These are phyloP conservation scores for Pseudocheirus occidentalis DNA, from an alignment of 2,797 vertebrate species.

Conservation along the genomic window DNA sequence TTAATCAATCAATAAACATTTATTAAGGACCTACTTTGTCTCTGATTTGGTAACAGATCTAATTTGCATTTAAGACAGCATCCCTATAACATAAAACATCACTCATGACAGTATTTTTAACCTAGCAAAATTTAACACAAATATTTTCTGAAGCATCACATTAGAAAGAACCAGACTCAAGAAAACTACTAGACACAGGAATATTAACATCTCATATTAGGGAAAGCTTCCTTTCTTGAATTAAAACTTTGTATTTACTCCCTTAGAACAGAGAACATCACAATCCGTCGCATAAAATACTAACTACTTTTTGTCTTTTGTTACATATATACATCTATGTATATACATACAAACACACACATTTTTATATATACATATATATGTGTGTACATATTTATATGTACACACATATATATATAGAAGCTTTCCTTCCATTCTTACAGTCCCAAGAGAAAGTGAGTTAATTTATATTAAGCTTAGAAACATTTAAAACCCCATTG, in stretches of 20 bases:
- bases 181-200: neutral
- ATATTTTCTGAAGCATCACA: slow-evolving; percentile 32
- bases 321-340: neutral
- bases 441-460: slow-evolving; percentile 28
- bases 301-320: slow-evolving; percentile 17
- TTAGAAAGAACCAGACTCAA: neutral
- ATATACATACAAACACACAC: too few relatives aligned
- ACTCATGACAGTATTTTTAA: neutral
- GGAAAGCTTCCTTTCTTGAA: slow-evolving; percentile 12
- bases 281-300: slow-evolving; percentile 12
- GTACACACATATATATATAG: too few relatives aligned
- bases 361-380: too few relatives aligned
- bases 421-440: neutral
- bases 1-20: neutral
- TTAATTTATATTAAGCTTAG: slow-evolving; percentile 13
- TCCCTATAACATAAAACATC: neutral
- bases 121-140: neutral
- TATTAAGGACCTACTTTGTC: neutral
- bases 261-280: slow-evolving; percentile 24
- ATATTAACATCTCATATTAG: slow-evolving; percentile 7
- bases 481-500: slow-evolving; percentile 34
- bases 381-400: too few relatives aligned
- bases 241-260: neutral
- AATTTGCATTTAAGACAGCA: neutral
- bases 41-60: neutral